Conservation (phyloP, 2,888 invertebrate species). For the Ornithoptera priamus region DNA sequence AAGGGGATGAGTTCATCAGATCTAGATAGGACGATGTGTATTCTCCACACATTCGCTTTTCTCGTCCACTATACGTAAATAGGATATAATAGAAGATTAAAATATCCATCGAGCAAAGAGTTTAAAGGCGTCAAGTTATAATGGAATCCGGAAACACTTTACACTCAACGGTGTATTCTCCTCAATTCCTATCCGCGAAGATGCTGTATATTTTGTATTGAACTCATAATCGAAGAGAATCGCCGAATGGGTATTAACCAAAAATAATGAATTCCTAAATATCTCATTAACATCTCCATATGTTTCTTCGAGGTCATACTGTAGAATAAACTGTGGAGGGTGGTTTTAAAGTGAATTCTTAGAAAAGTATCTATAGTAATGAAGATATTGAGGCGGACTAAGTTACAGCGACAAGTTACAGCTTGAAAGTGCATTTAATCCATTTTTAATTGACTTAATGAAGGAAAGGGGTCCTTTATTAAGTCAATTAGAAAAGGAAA, state of each 20-base stretch:
- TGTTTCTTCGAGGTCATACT: too few species aligned
- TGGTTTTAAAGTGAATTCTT: too few species aligned
- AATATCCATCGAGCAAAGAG: conserved; percentile 5
- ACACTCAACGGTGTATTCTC: background rate
- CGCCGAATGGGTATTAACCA: too few species aligned
- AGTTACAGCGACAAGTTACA: too few species aligned
- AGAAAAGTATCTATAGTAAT: too few species aligned
- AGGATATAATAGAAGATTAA: background rate
- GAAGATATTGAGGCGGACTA: too few species aligned
- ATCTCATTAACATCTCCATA: too few species aligned
- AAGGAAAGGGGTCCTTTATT: background rate
- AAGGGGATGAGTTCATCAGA: background rate
- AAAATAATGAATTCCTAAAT: too few species aligned
- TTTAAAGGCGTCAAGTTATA: conserved; percentile 7
- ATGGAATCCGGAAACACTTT: background rate
- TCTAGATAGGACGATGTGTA: background rate
- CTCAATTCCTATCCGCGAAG: background rate
- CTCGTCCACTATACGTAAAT: background rate
- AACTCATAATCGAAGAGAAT: background rate
- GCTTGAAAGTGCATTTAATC: too few species aligned
- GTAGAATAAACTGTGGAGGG: too few species aligned
- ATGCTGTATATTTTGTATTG: background rate
- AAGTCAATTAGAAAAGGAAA: background rate
- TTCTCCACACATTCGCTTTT: background rate
- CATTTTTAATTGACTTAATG: background rate